A percentile compares a stretch with the other conserved stretches of the same genome.
These are phyloP conservation scores for Hofmannophila pseudospretella DNA, from an alignment of 2,888 invertebrate genomes.

Conservation along the genomic window DNA sequence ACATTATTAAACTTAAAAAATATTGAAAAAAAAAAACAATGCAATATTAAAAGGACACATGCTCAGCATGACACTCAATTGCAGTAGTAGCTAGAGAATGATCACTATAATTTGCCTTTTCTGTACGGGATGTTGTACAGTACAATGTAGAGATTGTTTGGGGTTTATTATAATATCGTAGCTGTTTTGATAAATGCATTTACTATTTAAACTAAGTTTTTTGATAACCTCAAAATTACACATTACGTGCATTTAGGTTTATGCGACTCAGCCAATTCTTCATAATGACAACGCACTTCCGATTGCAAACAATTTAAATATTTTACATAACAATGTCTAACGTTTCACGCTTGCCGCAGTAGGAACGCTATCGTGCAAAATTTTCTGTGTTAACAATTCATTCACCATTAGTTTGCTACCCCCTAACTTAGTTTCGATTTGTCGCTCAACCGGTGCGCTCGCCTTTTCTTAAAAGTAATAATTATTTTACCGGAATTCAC, in stretches of 20 bases:
- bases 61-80: too few relatives aligned
- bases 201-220: conserved; percentile 10
- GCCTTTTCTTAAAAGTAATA: not conserved
- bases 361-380: conserved; percentile 32
- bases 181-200: conserved; percentile 7
- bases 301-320: conserved; percentile 21
- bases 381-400: conserved; percentile 38
- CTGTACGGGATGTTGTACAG: too few relatives aligned
- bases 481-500: too few relatives aligned
- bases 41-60: too few relatives aligned
- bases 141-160: too few relatives aligned
- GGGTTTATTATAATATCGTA: too few relatives aligned
- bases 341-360: conserved; percentile 33
- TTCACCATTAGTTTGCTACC: conserved; percentile 32
- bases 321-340: conserved; percentile 28
- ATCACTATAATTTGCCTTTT: too few relatives aligned
- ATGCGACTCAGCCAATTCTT: conserved; percentile 24
- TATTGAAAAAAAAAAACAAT: too few relatives aligned
- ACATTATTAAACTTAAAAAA: too few relatives aligned
- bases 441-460: conserved; percentile 17
- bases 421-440: conserved; percentile 26
- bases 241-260: not conserved
- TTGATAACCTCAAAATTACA: conserved; percentile 9
- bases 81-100: too few relatives aligned
- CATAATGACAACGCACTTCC: conserved; percentile 36